Conservation (phyloP, 2,888 invertebrate species). For the Thysanoteuthis rhombus region DNA sequence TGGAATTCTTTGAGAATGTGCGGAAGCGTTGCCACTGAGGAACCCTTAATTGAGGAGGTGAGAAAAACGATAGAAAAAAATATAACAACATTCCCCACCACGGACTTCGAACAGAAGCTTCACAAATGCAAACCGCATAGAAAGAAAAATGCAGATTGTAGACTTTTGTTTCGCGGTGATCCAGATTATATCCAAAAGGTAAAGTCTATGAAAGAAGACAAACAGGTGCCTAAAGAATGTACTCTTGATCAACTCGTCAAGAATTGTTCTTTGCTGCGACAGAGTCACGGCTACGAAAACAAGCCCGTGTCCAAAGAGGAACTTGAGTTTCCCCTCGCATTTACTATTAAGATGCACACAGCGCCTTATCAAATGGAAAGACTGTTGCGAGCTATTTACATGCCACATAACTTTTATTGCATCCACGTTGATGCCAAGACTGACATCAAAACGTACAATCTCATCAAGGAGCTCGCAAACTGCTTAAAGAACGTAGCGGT, state of each 20-base stretch:
- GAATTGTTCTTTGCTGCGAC: slow-evolving; percentile 39
- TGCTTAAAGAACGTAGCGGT: slow-evolving; percentile 59
- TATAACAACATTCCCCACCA: background rate
- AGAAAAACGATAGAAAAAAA: background rate
- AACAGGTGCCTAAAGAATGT: slow-evolving; percentile 29
- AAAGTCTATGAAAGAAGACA: background rate
- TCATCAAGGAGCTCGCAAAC: slow-evolving; percentile 42
- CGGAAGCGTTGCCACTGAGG: background rate
- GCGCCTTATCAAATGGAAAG: slow-evolving; percentile 53
- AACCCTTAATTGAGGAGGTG: background rate
- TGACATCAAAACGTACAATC: slow-evolving; percentile 37
- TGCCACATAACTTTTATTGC: slow-evolving; percentile 63
- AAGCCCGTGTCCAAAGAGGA: slow-evolving; percentile 43
- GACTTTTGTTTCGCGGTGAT: slow-evolving; percentile 1
- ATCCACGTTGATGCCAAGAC: slow-evolving; percentile 62
- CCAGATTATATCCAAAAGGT: background rate
- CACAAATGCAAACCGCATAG: background rate
- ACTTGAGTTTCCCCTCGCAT: slow-evolving; percentile 55
- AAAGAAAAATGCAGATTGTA: background rate
- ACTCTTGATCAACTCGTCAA: slow-evolving; percentile 33
- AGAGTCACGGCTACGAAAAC: slow-evolving; percentile 41
- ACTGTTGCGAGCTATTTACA: slow-evolving; percentile 58
- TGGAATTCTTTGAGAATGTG: background rate
- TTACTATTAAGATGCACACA: slow-evolving; percentile 52
- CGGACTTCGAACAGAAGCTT: background rate